Evolutionary conservation across 2,113 vertebrate genomes (phyloP).

Genomic region (Thalassarche chlororhynchos): DNA sequence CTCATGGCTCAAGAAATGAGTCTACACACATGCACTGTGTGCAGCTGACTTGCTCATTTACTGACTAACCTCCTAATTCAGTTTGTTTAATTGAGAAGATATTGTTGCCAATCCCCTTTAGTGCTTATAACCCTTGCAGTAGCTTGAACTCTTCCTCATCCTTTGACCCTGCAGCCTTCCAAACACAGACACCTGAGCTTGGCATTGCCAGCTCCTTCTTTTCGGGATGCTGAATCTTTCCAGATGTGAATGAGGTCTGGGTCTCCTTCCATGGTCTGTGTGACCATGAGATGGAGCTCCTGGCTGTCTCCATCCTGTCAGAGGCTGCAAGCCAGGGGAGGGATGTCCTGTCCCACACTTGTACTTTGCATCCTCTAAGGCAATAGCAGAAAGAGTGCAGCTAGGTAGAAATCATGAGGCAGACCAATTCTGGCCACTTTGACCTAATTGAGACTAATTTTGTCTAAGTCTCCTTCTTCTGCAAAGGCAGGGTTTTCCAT

Average conservation of each 20-base stretch:
- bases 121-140: background rate
- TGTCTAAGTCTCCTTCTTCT: background rate
- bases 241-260: background rate
- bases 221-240: background rate
- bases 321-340: background rate
- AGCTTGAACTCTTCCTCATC: background rate
- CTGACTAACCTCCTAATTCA: background rate
- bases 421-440: background rate
- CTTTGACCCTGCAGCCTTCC: background rate
- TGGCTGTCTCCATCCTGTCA: background rate
- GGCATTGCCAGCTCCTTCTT: background rate
- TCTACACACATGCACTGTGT: accelerated
- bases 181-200: background rate
- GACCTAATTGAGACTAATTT: background rate
- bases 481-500: background rate
- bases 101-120: background rate
- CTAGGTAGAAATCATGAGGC: background rate
- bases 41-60: background rate
- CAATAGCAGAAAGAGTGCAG: background rate
- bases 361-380: background rate
- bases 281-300: background rate
- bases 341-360: background rate
- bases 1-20: background rate
- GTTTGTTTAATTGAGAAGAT: background rate
- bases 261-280: background rate